phyloP scores from a whole-genome alignment of 1,140 invertebrate species.

The Drosophila melanogaster region DNA sequence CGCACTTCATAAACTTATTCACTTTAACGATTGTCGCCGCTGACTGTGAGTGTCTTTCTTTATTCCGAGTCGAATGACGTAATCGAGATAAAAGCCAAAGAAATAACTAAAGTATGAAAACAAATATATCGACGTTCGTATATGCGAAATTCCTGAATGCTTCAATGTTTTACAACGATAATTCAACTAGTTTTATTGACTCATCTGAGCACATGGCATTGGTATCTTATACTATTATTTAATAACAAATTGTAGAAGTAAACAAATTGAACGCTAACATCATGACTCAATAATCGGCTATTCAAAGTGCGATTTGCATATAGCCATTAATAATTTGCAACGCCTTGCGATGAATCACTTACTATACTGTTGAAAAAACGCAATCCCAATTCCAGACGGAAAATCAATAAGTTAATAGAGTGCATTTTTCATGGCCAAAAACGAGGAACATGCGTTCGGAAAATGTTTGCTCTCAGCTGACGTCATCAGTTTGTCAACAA shows the following conservation, averaged over 20 bases:
- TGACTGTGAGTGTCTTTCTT: conserved; percentile 40
- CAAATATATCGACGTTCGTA: conserved; percentile 2
- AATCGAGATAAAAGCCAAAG: conserved; percentile 44
- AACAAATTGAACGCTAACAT: conserved; percentile 32
- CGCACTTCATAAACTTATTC: conserved; percentile 53
- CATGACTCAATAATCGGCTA: conserved; percentile 33
- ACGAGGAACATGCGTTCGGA: conserved; percentile 1
- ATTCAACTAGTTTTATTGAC: conserved; percentile 13
- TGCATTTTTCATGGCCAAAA: conserved; percentile 60
- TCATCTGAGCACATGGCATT: conserved; percentile 40
- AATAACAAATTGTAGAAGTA: conserved; percentile 26
- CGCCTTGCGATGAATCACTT: conserved; percentile 45
- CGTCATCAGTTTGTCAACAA: conserved; percentile 65
- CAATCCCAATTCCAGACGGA: conserved; percentile 21
- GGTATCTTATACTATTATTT: conserved; percentile 20
- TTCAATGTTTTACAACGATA: conserved; percentile 12
- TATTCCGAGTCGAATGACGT: conserved; percentile 50
- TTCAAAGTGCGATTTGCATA: conserved; percentile 42
- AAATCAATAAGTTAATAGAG: conserved; percentile 66
- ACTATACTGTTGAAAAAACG: conserved; percentile 9
- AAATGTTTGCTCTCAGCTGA: conserved; percentile 33
- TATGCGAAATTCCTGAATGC: conserved; percentile 2
- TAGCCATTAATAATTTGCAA: conserved; percentile 24
- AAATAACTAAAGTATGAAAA: conserved; percentile 4
- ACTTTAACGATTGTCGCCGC: conserved; percentile 63